These are phyloP conservation scores for Ranitomeya variabilis DNA, from an alignment of 2,113 vertebrate species.

Conservation along the genomic window DNA sequence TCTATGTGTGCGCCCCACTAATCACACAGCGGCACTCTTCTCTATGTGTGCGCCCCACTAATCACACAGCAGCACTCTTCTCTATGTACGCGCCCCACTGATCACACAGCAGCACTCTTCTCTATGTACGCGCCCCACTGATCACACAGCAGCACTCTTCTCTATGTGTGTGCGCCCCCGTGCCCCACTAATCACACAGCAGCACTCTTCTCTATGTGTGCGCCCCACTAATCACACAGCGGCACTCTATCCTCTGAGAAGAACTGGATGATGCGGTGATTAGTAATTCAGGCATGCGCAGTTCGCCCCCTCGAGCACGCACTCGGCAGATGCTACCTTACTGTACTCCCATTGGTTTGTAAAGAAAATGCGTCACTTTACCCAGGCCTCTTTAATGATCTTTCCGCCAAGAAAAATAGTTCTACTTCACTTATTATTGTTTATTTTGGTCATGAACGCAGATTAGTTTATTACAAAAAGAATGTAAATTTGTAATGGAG, in stretches of 20 bases:
- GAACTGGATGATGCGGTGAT: not conserved
- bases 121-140: too few relatives aligned
- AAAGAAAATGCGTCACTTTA: conserved; percentile 40
- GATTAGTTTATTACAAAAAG: not conserved
- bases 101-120: too few relatives aligned
- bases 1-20: too few relatives aligned
- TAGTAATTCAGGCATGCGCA: not conserved
- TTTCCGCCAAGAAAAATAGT: conserved; percentile 37
- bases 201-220: too few relatives aligned
- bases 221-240: not conserved
- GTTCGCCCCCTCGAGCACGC: not conserved
- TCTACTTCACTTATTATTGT: not conserved
- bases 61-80: too few relatives aligned
- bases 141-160: too few relatives aligned
- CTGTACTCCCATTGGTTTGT: conserved; percentile 17
- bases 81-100: too few relatives aligned
- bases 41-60: too few relatives aligned
- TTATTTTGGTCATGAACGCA: too few relatives aligned
- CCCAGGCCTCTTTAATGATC: not conserved
- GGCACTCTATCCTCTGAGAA: not conserved
- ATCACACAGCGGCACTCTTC: too few relatives aligned
- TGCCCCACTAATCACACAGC: too few relatives aligned
- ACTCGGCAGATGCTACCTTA: conserved; percentile 8
- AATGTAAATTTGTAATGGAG: not conserved
- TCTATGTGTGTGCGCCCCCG: too few relatives aligned